A percentile compares a stretch with the other conserved stretches of the same genome.
Evolutionary conservation across 92 coral and sea anemone genomes (phyloP).

Genomic region (Zoanthus gigantus): DNA sequence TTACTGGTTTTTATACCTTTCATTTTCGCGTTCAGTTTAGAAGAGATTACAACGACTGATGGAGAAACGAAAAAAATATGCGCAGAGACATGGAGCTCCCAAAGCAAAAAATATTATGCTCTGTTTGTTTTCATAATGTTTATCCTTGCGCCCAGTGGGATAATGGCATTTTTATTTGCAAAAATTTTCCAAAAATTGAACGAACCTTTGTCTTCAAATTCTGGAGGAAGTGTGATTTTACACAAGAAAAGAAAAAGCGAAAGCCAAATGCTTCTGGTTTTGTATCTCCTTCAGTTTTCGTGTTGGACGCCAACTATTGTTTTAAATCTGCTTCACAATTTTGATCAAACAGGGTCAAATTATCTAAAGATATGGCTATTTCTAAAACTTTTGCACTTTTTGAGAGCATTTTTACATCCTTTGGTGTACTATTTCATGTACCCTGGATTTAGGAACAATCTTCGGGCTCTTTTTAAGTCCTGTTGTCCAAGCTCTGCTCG

Average conservation of each 20-base stretch:
- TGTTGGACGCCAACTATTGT: constrained; percentile 83
- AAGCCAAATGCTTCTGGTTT: constrained; percentile 58
- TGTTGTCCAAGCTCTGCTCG: constrained; percentile 43
- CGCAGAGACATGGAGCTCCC: constrained; percentile 70
- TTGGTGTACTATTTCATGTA: constrained; percentile 75
- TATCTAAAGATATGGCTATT: constrained; percentile 76
- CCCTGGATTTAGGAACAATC: constrained; percentile 56
- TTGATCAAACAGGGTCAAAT: constrained; percentile 44
- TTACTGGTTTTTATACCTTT: constrained; percentile 66
- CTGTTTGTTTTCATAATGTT: constrained; percentile 58
- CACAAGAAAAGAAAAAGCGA: constrained; percentile 70
- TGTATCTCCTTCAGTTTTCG: constrained; percentile 67
- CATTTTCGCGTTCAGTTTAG: constrained; percentile 67
- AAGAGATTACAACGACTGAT: constrained; percentile 44
- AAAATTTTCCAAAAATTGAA: constrained; percentile 68
- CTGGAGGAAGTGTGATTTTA: constrained; percentile 94
- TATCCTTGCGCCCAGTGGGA: constrained; percentile 55
- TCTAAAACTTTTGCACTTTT: constrained; percentile 73
- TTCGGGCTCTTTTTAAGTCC: constrained; percentile 57
- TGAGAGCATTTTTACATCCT: constrained; percentile 70
- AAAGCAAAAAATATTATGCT: constrained; percentile 41
- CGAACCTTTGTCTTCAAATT: constrained; percentile 72
- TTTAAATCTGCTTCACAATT: constrained; percentile 48
- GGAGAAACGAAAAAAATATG: constrained; percentile 69
- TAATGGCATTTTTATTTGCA: constrained; percentile 54